Evolutionary conservation across 1,140 invertebrate species (phyloP), one percentile per base, ranked within the genome.

Genomic region (Drosophila lacteicornis): DNA sequence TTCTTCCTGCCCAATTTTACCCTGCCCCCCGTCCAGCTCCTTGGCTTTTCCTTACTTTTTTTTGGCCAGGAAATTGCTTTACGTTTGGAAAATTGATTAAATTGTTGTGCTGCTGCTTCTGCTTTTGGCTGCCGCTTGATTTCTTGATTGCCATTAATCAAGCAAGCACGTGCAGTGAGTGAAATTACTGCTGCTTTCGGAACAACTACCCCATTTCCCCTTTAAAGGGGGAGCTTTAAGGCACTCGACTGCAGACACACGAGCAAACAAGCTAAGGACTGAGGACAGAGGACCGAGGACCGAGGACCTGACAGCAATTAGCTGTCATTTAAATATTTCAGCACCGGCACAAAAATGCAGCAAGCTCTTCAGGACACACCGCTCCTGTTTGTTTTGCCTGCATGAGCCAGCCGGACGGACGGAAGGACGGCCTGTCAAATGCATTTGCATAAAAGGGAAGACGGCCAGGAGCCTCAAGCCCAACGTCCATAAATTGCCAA

Each of bases 291-390:
- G 56, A 62, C 67, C 74, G 25, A 51, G 62, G 49, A 57, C 45
- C 43, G 33, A 61, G 57, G 56, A 66, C 67, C 74, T 71, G 66
- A 59, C 78, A 81, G 85, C 86, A 90, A 90, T 90, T 90, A 90
- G 85, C 85, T 90, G 81, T 82, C 85, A 90, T 90, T 90, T 90
- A 90, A 90, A 90, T 90, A 90, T 90, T 90, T 90, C 85, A 85
- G 69, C 79, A 65, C 75, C 56, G 82, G 70, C 60, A 74, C 68
- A 88, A 87, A 88, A 87, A 83, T 87, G 80, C 80, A 75, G 62
- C 53, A 49, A 56, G 60, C 66, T 76, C 75, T 57, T 62, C 27
- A 50, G 69, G 67, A 59, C 53, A 17, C 40, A 12, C 36, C 36
- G 17, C 40, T 43, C 63, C 50, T 77, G 62, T 77, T 69, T 69